Conservation (phyloP, 2,113 vertebrate species). For the Rhabdornis inornatus region DNA sequence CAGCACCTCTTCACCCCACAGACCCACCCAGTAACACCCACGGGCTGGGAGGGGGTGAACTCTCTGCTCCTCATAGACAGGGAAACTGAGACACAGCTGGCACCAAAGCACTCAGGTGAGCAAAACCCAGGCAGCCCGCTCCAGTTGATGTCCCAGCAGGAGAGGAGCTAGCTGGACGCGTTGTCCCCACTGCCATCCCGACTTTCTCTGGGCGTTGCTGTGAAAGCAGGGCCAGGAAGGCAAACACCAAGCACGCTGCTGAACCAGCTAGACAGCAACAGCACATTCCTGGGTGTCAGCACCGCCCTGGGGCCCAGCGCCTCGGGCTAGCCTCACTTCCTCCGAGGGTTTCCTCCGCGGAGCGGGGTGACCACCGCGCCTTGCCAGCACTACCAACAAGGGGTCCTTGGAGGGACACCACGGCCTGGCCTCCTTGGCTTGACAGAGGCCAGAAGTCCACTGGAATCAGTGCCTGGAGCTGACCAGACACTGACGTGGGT, state of each 20-base stretch:
- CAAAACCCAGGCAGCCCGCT: neutral
- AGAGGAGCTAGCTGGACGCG: neutral
- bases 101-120: neutral
- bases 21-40: rapidly evolving
- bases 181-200: neutral
- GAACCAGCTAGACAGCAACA: conserved; percentile 21
- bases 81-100: neutral
- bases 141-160: neutral
- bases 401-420: neutral
- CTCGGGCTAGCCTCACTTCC: neutral
- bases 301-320: neutral
- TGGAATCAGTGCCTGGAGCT: neutral
- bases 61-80: rapidly evolving
- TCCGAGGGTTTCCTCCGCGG: neutral
- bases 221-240: neutral
- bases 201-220: neutral
- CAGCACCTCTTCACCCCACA: neutral
- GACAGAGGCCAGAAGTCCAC: neutral
- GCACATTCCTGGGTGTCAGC: conserved; percentile 17
- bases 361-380: rapidly evolving
- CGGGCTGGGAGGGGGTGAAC: rapidly evolving
- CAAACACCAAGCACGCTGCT: neutral
- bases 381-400: neutral
- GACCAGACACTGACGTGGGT: neutral
- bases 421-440: neutral